Percentiles rank a stretch among this genome's conserved stretches.
Conservation (phyloP, 2,113 vertebrate species). For the Lepidothrix coronata region DNA sequence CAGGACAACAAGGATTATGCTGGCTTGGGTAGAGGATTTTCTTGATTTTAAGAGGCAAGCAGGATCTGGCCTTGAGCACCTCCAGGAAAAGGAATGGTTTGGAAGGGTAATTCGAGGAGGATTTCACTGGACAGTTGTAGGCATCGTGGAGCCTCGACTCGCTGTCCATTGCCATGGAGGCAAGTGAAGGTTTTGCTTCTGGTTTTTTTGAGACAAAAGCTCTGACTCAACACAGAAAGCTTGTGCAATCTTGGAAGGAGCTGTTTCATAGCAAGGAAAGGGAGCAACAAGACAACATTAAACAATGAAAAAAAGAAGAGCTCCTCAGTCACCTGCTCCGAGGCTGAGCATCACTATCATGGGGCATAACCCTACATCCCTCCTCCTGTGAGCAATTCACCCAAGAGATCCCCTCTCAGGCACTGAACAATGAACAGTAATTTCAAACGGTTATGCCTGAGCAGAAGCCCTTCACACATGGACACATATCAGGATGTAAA, state of each 20-base stretch:
- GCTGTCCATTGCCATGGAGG: background rate
- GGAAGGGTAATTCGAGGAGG: background rate
- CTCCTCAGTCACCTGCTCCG: background rate
- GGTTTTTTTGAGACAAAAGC: background rate
- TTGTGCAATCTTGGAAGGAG: background rate
- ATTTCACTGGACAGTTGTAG: background rate
- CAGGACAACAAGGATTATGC: background rate
- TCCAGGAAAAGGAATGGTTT: background rate
- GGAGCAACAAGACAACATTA: background rate
- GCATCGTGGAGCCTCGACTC: background rate
- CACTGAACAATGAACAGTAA: background rate
- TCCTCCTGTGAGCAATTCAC: background rate
- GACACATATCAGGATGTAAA: background rate
- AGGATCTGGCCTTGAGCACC: background rate
- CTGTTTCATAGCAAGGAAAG: background rate
- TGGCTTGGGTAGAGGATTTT: background rate
- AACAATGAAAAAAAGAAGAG: background rate
- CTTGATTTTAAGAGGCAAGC: background rate
- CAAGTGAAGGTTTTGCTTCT: background rate
- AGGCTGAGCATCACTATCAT: accelerated
- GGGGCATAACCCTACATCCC: background rate
- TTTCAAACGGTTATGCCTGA: background rate
- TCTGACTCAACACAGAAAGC: background rate
- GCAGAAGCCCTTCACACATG: background rate
- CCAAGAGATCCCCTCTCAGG: background rate